phyloP scores from a whole-genome alignment of 2,113 vertebrate species.

The Tetrao urogallus region DNA sequence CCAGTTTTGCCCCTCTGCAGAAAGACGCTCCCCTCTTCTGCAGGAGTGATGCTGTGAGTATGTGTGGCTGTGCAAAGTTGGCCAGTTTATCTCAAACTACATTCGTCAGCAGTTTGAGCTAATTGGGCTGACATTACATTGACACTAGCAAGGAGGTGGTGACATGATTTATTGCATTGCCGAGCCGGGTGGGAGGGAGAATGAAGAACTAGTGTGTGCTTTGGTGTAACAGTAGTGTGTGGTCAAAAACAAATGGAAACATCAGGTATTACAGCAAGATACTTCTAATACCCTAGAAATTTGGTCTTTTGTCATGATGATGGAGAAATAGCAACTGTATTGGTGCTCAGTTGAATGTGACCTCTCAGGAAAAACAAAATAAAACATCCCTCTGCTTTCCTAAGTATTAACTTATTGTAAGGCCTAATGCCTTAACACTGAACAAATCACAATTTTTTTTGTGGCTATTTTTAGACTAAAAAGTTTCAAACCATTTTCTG shows the following conservation, averaged over 20 bases:
- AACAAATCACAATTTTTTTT: neutral
- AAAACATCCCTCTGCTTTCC: neutral
- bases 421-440: neutral
- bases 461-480: neutral
- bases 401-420: neutral
- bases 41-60: fast-evolving
- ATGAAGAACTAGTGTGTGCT: neutral
- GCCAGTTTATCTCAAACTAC: neutral
- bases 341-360: neutral
- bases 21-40: neutral
- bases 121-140: conserved; percentile 53
- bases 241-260: neutral
- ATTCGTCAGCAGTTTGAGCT: conserved; percentile 33
- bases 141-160: conserved; percentile 28
- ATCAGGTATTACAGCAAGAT: neutral
- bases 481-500: neutral
- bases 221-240: neutral
- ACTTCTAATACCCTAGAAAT: neutral
- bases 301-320: neutral
- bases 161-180: conserved; percentile 54
- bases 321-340: neutral
- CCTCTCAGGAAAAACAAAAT: neutral
- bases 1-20: neutral
- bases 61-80: neutral
- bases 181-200: conserved; percentile 1